Evolutionary conservation across 2,888 invertebrate species (phyloP).

Genomic region (Drosophila greeni): DNA sequence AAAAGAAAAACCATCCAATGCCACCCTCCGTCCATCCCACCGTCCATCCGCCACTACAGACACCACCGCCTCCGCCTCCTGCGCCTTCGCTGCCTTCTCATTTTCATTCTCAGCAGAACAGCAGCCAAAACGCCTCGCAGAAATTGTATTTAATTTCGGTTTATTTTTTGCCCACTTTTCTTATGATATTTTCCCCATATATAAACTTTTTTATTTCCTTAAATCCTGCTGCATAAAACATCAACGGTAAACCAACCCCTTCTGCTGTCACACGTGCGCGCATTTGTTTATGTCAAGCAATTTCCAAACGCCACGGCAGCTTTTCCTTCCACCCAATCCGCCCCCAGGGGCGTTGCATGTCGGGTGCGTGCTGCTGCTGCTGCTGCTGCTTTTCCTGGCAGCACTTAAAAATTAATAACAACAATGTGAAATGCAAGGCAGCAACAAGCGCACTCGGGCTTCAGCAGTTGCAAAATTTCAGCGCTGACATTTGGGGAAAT

Average conservation of each 20-base stretch:
- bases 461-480: slow-evolving; percentile 55
- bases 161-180: slow-evolving; percentile 44
- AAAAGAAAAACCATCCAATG: slow-evolving; percentile 27
- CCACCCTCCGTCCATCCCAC: slow-evolving; percentile 15
- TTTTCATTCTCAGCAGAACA: slow-evolving; percentile 50
- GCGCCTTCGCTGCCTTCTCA: slow-evolving; percentile 29
- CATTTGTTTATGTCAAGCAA: slow-evolving; percentile 42
- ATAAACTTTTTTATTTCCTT: slow-evolving; percentile 42
- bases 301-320: slow-evolving; percentile 34
- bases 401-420: slow-evolving; percentile 67
- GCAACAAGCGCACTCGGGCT: slow-evolving; percentile 30
- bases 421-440: slow-evolving; percentile 43
- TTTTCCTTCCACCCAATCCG: not conserved
- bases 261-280: slow-evolving; percentile 21
- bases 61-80: slow-evolving; percentile 16
- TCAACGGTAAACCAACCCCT: slow-evolving; percentile 51
- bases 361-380: slow-evolving; percentile 24
- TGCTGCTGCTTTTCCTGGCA: slow-evolving; percentile 40
- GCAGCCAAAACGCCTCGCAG: slow-evolving; percentile 25
- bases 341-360: slow-evolving; percentile 34
- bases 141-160: slow-evolving; percentile 51
- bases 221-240: slow-evolving; percentile 68
- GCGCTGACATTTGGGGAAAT: slow-evolving; percentile 41
- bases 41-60: slow-evolving; percentile 15
- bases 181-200: slow-evolving; percentile 28